phyloP scores from a whole-genome alignment of 2,888 invertebrate species.

The Syrphus vitripennis region DNA sequence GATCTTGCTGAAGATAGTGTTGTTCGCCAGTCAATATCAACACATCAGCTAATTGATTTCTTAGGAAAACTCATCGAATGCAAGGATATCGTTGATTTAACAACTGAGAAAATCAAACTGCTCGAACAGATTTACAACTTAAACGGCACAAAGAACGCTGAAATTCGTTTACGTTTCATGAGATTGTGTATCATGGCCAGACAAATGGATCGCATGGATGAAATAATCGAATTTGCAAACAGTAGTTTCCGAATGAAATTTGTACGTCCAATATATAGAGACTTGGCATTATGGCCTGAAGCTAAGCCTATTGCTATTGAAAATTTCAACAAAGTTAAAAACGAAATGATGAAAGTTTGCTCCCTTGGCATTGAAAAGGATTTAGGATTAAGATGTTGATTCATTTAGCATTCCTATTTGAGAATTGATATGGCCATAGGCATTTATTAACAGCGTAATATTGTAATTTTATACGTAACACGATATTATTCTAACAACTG shows the following conservation, averaged over 20 bases:
- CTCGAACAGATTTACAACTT: constrained; percentile 87
- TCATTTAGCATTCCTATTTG: neutral
- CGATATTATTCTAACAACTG: neutral
- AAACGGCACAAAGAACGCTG: constrained; percentile 86
- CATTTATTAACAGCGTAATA: constrained; percentile 46
- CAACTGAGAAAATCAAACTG: constrained; percentile 82
- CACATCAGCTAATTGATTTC: constrained; percentile 87
- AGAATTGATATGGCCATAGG: neutral
- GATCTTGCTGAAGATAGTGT: constrained; percentile 81
- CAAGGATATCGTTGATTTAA: constrained; percentile 79
- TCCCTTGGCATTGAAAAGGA: constrained; percentile 89
- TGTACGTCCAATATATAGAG: constrained; percentile 93
- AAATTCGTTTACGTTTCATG: constrained; percentile 90
- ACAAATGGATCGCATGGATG: constrained; percentile 85
- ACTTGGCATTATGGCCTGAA: constrained; percentile 90
- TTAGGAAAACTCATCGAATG: constrained; percentile 86
- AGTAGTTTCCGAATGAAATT: constrained; percentile 95
- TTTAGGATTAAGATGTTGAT: constrained; percentile 81
- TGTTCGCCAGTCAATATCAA: constrained; percentile 83
- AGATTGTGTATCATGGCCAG: constrained; percentile 89
- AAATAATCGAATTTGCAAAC: constrained; percentile 90
- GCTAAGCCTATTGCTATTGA: constrained; percentile 86
- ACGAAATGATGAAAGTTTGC: constrained; percentile 92
- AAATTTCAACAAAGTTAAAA: constrained; percentile 87
- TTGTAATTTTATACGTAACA: constrained; percentile 40